Percentiles rank a stretch among this genome's conserved stretches.
These are phyloP conservation scores for Cerastis rubricosa DNA, from an alignment of 2,888 invertebrate genomes.

Conservation along the genomic window DNA sequence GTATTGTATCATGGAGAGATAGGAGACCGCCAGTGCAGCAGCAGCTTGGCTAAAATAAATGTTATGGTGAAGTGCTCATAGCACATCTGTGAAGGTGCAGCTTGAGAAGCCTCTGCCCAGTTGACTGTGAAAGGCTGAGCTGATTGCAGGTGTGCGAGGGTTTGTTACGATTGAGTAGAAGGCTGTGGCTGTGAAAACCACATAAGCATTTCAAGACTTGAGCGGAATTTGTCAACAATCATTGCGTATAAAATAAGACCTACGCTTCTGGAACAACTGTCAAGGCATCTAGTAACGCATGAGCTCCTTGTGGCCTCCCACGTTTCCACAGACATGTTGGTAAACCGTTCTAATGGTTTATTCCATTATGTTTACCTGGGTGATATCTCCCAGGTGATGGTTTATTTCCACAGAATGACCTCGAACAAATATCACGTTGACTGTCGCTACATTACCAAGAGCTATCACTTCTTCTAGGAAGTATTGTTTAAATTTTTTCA, in stretches of 20 bases:
- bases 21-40: slow-evolving; percentile 8
- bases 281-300: neutral
- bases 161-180: too few species aligned
- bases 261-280: neutral
- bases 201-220: neutral
- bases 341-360: too few species aligned
- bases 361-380: too few species aligned
- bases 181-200: neutral
- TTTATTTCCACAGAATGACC: too few species aligned
- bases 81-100: neutral
- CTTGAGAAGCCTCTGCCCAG: neutral
- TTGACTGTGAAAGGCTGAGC: neutral
- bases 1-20: slow-evolving; percentile 48
- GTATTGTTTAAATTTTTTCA: too few species aligned
- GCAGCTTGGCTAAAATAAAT: slow-evolving; percentile 7
- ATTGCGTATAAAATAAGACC: neutral
- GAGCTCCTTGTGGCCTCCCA: neutral
- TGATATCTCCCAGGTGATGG: too few species aligned
- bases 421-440: neutral
- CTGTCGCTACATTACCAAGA: neutral
- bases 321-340: neutral
- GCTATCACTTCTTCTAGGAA: neutral
- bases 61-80: neutral
- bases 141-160: neutral
- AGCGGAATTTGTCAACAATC: neutral